These are phyloP conservation scores for Oryzias dopingdopingensis DNA, from an alignment of 2,797 vertebrate species.

Conservation along the genomic window DNA sequence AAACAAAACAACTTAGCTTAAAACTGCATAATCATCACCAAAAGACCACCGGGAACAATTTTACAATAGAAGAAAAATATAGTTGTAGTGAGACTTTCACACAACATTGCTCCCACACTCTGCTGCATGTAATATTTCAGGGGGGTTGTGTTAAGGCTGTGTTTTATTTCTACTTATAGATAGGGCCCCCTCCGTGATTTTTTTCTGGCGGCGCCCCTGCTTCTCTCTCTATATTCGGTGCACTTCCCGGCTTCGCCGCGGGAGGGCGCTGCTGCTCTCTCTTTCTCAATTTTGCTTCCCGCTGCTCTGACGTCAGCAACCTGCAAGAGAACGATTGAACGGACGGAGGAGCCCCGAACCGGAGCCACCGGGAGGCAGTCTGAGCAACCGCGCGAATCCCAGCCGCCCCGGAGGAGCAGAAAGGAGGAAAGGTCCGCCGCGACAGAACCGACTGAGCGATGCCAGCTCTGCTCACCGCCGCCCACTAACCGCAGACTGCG, in stretches of 20 bases:
- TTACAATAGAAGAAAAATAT: too few relatives aligned
- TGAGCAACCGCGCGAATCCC: slow-evolving; percentile 38
- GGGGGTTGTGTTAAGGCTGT: too few relatives aligned
- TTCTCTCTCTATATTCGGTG: background rate
- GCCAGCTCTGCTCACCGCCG: slow-evolving; percentile 54
- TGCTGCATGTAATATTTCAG: too few relatives aligned
- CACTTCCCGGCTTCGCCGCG: slow-evolving; percentile 50
- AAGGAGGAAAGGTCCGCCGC: slow-evolving; percentile 41
- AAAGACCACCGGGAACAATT: too few relatives aligned
- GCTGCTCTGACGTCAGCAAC: slow-evolving; percentile 63
- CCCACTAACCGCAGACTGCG: slow-evolving; percentile 42
- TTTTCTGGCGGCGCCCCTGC: too few relatives aligned
- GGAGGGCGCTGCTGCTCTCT: background rate
- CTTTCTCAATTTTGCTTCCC: slow-evolving; percentile 3
- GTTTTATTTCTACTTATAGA: too few relatives aligned
- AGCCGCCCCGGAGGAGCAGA: slow-evolving; percentile 50
- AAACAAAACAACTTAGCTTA: too few relatives aligned
- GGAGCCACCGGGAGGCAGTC: slow-evolving; percentile 66
- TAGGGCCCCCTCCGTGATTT: too few relatives aligned
- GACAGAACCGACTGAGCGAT: slow-evolving; percentile 50
- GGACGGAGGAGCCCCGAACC: slow-evolving; percentile 36
- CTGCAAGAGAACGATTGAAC: slow-evolving; percentile 50
- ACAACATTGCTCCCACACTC: too few relatives aligned
- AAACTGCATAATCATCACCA: too few relatives aligned
- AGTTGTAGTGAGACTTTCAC: too few relatives aligned